Percentiles rank a stretch among this genome's conserved stretches.
Evolutionary conservation across 2,113 vertebrate genomes (phyloP).

Genomic region (Chloebia gouldiae): DNA sequence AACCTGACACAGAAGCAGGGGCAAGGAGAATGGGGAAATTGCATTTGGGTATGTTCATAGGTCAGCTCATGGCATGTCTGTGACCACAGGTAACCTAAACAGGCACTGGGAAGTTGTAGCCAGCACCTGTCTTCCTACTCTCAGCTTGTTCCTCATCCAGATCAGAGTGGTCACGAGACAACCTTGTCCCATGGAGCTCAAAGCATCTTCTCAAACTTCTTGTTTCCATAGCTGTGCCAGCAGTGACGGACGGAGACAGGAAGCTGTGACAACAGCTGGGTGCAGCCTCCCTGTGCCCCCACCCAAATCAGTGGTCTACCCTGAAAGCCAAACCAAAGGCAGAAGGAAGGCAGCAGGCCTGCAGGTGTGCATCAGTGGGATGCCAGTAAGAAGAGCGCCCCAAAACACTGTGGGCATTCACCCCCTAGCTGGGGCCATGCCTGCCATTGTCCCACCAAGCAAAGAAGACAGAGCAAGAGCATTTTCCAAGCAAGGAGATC

Average conservation of each 20-base stretch:
- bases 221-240: background rate
- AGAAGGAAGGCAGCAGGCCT: background rate
- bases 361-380: background rate
- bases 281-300: background rate
- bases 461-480: background rate
- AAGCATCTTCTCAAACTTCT: background rate
- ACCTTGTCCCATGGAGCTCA: background rate
- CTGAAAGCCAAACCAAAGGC: background rate
- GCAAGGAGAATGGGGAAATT: background rate
- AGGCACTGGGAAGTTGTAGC: background rate
- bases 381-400: background rate
- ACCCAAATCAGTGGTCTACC: background rate
- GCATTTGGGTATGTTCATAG: background rate
- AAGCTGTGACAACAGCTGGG: background rate
- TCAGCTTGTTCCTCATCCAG: background rate
- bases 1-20: background rate
- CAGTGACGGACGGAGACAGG: accelerated
- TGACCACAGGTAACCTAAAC: background rate
- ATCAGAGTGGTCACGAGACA: background rate
- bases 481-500: background rate
- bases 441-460: background rate
- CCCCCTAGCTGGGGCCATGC: background rate
- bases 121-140: background rate
- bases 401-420: background rate
- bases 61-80: background rate